Evolutionary conservation across 2,797 vertebrate species (phyloP), one percentile per base, ranked within the genome.

Genomic region (Melanogrammus aeglefinus): DNA sequence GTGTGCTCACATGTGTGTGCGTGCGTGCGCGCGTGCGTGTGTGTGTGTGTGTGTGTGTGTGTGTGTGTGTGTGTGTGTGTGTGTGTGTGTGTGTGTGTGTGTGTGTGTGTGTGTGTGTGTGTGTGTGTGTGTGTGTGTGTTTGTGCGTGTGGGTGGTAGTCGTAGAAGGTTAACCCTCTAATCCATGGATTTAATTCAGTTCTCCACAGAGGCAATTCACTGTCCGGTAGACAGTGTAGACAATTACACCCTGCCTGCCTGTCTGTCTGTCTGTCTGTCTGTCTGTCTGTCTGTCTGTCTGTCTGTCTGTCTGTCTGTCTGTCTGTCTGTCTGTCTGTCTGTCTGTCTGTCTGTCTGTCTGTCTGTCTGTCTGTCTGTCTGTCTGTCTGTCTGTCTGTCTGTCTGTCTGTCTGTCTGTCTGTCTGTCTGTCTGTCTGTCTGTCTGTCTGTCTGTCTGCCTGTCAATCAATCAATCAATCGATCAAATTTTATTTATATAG

Each of bases 1-100:
- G 63, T 27, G 63, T 24, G 63, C 29, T 24, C 57, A 57, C n/a
- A n/a, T n/a, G 51, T 69, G 76, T 79, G 78, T 72, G 41, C 74
- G 38, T 44, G 24, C 21, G 7, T 27, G 12, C n/a, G 4, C 31
- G 31, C 31, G 3, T 33, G 35, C 35, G 7, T 36, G 35, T 2
- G 35, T 57, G 18, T 57, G 51, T n/a, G 21, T n/a, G 18, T 57
- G 21, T n/a, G 51, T 57, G 51, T 21, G 51, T 57, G 18, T 57
- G 51, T 57, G 51, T 57, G 51, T 75, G 57, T 63, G 6, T 63
- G 57, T 63, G 57, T 24, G 21, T 33, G 24, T 66, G 77, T 9
- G 33, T 36, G 36, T 63, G 12, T 8, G 63, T 27, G 63, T n/a
- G 63, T 69, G 63, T 51, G 51, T 69, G 76, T 79, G 78, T 72